These are phyloP conservation scores for Malthinus seriepunctatus DNA, from an alignment of 2,888 invertebrate genomes.

Conservation along the genomic window DNA sequence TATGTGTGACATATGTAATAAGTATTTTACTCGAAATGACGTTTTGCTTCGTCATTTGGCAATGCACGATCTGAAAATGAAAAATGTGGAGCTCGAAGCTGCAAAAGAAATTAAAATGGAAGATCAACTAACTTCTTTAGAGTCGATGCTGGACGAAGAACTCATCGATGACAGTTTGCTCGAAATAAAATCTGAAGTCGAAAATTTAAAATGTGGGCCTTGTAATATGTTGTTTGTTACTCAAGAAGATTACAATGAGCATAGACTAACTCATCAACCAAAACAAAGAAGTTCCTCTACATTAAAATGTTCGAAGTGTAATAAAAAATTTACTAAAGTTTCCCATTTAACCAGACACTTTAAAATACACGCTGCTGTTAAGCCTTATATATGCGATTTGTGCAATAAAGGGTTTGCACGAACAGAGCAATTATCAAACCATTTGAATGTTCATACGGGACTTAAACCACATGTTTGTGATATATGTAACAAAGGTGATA, in stretches of 20 bases:
- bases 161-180: constrained; percentile 17
- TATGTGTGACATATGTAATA: constrained; percentile 46
- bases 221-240: constrained; percentile 20
- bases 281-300: not conserved
- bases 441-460: constrained; percentile 62
- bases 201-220: constrained; percentile 20
- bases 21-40: constrained; percentile 46
- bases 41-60: constrained; percentile 47
- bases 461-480: constrained; percentile 62
- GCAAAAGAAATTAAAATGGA: constrained; percentile 42
- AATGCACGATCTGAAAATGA: constrained; percentile 35
- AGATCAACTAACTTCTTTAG: constrained; percentile 22
- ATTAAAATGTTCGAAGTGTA: constrained; percentile 59
- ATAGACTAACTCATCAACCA: constrained; percentile 19
- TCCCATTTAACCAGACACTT: constrained; percentile 58
- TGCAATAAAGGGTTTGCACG: constrained; percentile 64
- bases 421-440: constrained; percentile 61
- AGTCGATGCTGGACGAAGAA: constrained; percentile 16
- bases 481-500: constrained; percentile 60
- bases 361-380: constrained; percentile 59
- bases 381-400: constrained; percentile 58
- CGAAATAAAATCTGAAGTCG: constrained; percentile 20
- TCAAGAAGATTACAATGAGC: constrained; percentile 19
- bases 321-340: constrained; percentile 58
- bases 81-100: not conserved